Evolutionary conservation across 2,113 vertebrate genomes (phyloP).

Genomic region (Oncorhynchus tshawytscha): DNA sequence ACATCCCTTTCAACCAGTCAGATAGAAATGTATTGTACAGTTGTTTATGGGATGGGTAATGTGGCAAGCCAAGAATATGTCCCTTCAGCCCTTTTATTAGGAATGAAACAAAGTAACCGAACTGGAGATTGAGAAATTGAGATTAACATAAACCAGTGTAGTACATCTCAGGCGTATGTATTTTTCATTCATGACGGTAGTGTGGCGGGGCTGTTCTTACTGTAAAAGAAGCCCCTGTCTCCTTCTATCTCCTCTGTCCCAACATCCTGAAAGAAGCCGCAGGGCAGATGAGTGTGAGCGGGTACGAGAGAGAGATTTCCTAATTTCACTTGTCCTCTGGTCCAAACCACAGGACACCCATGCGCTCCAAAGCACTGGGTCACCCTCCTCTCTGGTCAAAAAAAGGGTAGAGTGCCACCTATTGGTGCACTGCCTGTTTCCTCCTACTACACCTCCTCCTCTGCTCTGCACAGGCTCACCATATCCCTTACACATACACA

Average conservation of each 20-base stretch:
- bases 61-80: neutral
- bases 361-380: slow-evolving; percentile 32
- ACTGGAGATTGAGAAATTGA: too few relatives aligned
- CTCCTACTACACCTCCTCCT: neutral
- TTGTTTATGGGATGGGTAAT: neutral
- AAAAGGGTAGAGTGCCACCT: slow-evolving; percentile 79
- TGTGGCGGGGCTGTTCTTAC: too few relatives aligned
- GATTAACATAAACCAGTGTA: too few relatives aligned
- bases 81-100: neutral
- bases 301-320: neutral
- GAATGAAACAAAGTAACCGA: too few relatives aligned
- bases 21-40: neutral
- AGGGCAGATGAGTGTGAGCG: neutral
- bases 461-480: neutral
- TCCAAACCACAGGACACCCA: neutral
- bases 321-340: neutral
- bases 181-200: too few relatives aligned
- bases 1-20: neutral
- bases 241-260: too few relatives aligned
- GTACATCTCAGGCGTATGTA: too few relatives aligned
- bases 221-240: too few relatives aligned
- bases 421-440: slow-evolving; percentile 64
- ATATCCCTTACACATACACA: neutral
- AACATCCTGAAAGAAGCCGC: too few relatives aligned
- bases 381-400: slow-evolving; percentile 59